These are phyloP conservation scores for Caretta caretta DNA, from an alignment of 2,113 vertebrate genomes.

Conservation along the genomic window DNA sequence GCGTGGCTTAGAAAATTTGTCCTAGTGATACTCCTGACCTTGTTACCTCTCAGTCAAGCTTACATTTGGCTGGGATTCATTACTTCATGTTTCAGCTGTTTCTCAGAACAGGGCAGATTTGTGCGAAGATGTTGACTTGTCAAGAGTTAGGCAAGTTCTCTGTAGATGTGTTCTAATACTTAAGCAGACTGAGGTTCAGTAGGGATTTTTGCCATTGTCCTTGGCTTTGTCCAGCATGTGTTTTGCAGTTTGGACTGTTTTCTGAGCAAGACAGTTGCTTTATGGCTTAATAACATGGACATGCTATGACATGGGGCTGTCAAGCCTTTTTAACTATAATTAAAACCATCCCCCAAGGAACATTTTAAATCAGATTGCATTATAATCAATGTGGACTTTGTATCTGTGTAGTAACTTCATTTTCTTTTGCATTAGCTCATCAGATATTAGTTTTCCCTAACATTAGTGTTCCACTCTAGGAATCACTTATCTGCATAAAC, in stretches of 20 bases:
- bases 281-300: slow-evolving; percentile 38
- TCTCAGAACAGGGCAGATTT: neutral
- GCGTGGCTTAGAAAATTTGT: slow-evolving; percentile 48
- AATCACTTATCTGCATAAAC: neutral
- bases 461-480: neutral
- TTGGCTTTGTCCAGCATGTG: slow-evolving; percentile 55
- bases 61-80: neutral
- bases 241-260: slow-evolving; percentile 36
- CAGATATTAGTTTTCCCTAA: slow-evolving; percentile 15
- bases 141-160: neutral
- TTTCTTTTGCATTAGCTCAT: neutral
- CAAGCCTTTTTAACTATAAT: slow-evolving; percentile 58
- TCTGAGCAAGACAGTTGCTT: slow-evolving; percentile 31
- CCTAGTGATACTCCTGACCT: slow-evolving; percentile 39
- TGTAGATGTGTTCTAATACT: neutral
- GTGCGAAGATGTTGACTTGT: fast-evolving
- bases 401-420: slow-evolving; percentile 24
- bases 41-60: neutral
- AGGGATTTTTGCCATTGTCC: slow-evolving; percentile 22
- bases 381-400: slow-evolving; percentile 41
- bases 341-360: slow-evolving; percentile 50
- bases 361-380: slow-evolving; percentile 57
- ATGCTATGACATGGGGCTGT: slow-evolving; percentile 54
- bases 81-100: neutral
- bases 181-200: neutral